Percentiles rank a stretch among this genome's conserved stretches.
These are phyloP conservation scores for Calyptomena viridis DNA, from an alignment of 2,113 vertebrate genomes.

Conservation along the genomic window DNA sequence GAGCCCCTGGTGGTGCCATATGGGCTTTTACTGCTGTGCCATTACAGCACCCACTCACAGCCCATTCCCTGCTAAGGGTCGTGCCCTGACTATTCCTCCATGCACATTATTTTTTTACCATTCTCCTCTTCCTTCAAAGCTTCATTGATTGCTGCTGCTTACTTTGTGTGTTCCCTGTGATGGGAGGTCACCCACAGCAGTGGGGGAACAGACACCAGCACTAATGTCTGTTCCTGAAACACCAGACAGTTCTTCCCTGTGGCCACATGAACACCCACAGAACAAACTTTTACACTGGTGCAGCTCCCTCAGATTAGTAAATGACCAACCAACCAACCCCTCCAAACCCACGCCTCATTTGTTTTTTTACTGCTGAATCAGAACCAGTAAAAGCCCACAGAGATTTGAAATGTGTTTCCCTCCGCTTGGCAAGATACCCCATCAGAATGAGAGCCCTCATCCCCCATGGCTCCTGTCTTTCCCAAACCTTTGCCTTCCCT, in stretches of 20 bases:
- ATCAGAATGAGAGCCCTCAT: neutral
- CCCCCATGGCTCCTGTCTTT: neutral
- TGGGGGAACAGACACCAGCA: neutral
- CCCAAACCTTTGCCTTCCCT: neutral
- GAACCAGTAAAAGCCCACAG: neutral
- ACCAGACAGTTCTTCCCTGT: neutral
- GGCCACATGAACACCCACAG: neutral
- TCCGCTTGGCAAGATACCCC: neutral
- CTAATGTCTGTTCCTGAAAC: neutral
- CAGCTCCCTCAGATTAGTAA: neutral
- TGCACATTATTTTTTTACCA: neutral
- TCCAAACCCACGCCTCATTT: neutral
- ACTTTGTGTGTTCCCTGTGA: fast-evolving
- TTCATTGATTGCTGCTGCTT: neutral
- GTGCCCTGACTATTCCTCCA: neutral
- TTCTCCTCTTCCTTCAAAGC: neutral
- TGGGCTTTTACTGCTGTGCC: neutral
- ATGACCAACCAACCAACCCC: neutral
- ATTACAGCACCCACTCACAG: neutral
- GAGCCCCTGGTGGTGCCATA: neutral
- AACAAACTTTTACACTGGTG: neutral
- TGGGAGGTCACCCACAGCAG: neutral
- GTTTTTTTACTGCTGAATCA: neutral
- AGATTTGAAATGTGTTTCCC: neutral
- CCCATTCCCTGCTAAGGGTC: neutral